phyloP scores from a whole-genome alignment of 2,797 vertebrate species.

The Phalanger gymnotis region DNA sequence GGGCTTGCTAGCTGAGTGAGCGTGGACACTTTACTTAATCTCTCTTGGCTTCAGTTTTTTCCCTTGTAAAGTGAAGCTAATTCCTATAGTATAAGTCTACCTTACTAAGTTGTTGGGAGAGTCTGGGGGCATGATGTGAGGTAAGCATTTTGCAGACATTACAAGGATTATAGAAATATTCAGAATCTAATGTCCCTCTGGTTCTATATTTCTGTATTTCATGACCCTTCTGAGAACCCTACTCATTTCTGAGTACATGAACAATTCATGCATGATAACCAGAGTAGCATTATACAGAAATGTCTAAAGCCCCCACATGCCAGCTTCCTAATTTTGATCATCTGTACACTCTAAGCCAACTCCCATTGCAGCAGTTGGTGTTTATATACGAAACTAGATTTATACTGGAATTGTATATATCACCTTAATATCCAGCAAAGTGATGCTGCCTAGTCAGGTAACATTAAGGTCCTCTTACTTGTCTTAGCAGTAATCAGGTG shows the following conservation, averaged over 20 bases:
- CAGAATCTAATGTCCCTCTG: background rate
- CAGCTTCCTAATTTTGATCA: constrained; percentile 20
- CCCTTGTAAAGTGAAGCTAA: background rate
- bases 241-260: background rate
- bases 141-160: constrained; percentile 23
- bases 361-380: background rate
- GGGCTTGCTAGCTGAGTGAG: background rate
- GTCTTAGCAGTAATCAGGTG: background rate
- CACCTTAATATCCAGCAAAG: constrained; percentile 5
- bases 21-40: background rate
- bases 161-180: background rate
- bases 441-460: background rate
- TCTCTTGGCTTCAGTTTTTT: constrained; percentile 42
- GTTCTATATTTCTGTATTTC: background rate
- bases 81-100: background rate
- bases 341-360: background rate
- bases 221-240: background rate
- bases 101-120: background rate
- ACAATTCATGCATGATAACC: background rate
- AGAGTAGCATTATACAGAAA: constrained; percentile 34
- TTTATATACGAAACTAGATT: constrained; percentile 37
- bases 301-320: constrained; percentile 2
- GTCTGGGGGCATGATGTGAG: background rate
- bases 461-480: constrained; percentile 12
- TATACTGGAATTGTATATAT: constrained; percentile 25